Conservation (phyloP, 1,140 invertebrate genomes). For the Lepidurus couesii region DNA sequence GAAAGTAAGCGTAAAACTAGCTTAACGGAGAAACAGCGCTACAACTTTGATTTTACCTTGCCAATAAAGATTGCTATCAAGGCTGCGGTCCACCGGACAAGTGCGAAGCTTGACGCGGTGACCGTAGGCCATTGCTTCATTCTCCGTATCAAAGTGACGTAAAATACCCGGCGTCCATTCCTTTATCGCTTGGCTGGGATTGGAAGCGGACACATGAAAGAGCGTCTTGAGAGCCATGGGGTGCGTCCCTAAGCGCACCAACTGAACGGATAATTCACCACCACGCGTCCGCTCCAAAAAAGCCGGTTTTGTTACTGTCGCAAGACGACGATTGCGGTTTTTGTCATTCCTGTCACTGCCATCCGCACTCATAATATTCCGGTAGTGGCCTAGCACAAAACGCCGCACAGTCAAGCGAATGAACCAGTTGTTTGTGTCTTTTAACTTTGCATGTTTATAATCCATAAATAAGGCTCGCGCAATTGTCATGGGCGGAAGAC, state of each 20-base stretch:
- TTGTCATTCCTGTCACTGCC: not conserved
- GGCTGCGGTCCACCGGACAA: not conserved
- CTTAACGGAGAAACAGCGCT: not conserved
- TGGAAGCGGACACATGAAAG: not conserved
- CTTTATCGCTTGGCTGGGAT: not conserved
- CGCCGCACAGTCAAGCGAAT: not conserved
- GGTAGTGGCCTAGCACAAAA: not conserved
- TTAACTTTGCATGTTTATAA: not conserved
- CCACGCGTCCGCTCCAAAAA: not conserved
- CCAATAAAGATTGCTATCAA: constrained; percentile 10
- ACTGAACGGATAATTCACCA: not conserved
- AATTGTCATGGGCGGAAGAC: not conserved
- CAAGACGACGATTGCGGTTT: not conserved
- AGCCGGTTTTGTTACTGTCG: not conserved
- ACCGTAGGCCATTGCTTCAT: not conserved
- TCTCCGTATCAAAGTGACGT: not conserved
- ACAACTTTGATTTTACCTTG: not conserved
- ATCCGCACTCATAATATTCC: not conserved
- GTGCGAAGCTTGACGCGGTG: not conserved
- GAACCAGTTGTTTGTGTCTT: not conserved
- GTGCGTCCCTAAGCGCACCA: constrained; percentile 1
- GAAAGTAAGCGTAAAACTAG: not conserved
- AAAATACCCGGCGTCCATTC: not conserved
- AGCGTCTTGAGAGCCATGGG: not conserved
- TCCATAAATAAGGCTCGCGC: not conserved